phyloP scores from a whole-genome alignment of 2,797 vertebrate species.

The Bradypodion ventrale region DNA sequence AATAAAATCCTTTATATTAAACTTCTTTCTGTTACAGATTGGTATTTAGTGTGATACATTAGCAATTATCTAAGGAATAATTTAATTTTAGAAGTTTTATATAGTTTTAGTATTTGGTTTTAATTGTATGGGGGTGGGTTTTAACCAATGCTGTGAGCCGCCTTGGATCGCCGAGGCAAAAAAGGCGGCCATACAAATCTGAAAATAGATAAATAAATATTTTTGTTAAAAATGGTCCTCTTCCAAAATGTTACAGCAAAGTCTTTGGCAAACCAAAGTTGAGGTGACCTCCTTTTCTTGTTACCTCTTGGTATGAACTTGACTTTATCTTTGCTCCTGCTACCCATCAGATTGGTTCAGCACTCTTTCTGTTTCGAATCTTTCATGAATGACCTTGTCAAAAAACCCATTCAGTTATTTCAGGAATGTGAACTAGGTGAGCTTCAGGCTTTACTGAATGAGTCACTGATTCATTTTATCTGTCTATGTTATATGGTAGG shows the following conservation, averaged over 20 bases:
- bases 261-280: constrained; percentile 22
- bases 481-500: background rate
- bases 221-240: no score
- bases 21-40: background rate
- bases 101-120: no score
- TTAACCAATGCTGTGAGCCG: no score
- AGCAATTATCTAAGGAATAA: background rate
- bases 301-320: constrained; percentile 52
- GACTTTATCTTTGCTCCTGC: constrained; percentile 12
- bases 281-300: constrained; percentile 47
- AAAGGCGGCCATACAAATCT: no score
- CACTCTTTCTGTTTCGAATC: background rate
- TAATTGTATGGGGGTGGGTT: no score
- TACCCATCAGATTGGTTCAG: background rate
- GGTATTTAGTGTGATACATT: background rate
- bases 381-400: background rate
- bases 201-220: no score
- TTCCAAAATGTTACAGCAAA: rapidly evolving
- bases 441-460: background rate
- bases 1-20: background rate
- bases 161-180: no score
- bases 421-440: constrained; percentile 1
- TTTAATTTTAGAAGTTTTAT: background rate
- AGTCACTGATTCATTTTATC: background rate
- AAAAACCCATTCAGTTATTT: background rate